Evolutionary conservation across 1,140 invertebrate species (phyloP), one percentile per base, ranked within the genome.

Genomic region (Drosophila auraria): DNA sequence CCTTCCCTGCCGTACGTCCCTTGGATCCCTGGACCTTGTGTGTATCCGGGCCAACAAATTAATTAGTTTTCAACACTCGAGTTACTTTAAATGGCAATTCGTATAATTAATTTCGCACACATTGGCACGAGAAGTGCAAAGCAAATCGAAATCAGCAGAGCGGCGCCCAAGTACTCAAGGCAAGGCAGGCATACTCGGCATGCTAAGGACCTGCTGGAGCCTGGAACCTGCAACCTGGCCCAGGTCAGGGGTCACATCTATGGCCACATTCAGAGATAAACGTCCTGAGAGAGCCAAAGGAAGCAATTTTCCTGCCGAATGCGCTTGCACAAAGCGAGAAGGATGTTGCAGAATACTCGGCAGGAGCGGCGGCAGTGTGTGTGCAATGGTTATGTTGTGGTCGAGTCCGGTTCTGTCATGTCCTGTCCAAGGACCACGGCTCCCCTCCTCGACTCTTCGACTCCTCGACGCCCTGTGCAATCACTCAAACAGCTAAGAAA

Each of bases 221-320:
- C 30, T 65, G 57, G 38, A 47, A 58, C 61, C 45, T 51, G 27
- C 27, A 27, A 27, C 27, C 27, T 30, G 27, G 27, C n/a, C 42
- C 58, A 66, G 71, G 59, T 61, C 64, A 81, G 36, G 53, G 44
- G 61, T 54, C 74, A 59, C 44, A 66, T 33, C 64, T 53, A 68
- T 49, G 65, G 69, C 23, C 33, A 51, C 63, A 68, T 33, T 51
- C n/a, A 66, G 25, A 63, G 47, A 62, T 12, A 68, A 44, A 40
- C 23, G 36, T 33, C 4, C 25, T 14, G 6, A 36, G 47, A 15
- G 54, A 40, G 20, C 33, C 36, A 76, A 66, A 83, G 76, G 80
- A 87, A 87, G 60, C 71, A 83, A 87, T 87, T 87, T 87, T 83
- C 83, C 60, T 66, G 47, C 54, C 75, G 70, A 83, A 65, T 87